Percentiles rank a stretch among this genome's conserved stretches.
phyloP scores from a whole-genome alignment of 2,888 invertebrate genomes.

The Pasiphila rectangulata region DNA sequence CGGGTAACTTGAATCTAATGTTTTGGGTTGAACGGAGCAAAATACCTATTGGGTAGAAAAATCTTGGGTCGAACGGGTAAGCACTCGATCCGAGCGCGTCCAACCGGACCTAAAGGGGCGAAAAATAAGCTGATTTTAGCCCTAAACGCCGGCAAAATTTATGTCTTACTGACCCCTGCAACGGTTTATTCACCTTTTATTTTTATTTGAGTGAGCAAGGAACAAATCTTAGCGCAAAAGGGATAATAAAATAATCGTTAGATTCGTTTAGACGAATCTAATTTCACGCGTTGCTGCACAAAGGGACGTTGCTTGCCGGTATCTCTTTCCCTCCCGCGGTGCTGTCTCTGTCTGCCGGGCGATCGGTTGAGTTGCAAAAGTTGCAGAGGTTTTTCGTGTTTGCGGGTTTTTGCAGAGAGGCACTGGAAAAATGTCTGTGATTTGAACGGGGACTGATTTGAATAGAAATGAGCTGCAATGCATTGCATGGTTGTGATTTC shows the following conservation, averaged over 20 bases:
- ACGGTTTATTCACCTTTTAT: slow-evolving; percentile 79
- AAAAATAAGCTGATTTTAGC: slow-evolving; percentile 72
- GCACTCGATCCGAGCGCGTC: slow-evolving; percentile 41
- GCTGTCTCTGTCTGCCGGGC: slow-evolving; percentile 53
- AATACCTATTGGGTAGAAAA: too few species aligned
- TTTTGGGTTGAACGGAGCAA: too few species aligned
- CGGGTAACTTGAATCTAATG: too few species aligned
- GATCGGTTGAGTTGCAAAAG: slow-evolving; percentile 55
- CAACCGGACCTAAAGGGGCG: slow-evolving; percentile 64
- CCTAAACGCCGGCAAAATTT: slow-evolving; percentile 70
- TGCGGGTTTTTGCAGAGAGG: slow-evolving; percentile 55
- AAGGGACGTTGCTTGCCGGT: slow-evolving; percentile 68
- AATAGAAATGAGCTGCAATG: background rate
- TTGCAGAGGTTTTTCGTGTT: slow-evolving; percentile 64
- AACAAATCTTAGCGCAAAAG: slow-evolving; percentile 81
- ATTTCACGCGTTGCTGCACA: slow-evolving; percentile 78
- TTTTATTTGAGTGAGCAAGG: slow-evolving; percentile 81
- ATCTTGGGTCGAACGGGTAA: too few species aligned
- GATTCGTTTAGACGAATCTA: slow-evolving; percentile 80
- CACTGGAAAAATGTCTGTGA: slow-evolving; percentile 19
- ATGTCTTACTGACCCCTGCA: slow-evolving; percentile 71
- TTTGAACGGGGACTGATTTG: slow-evolving; percentile 20
- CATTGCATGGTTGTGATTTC: background rate
- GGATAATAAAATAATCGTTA: slow-evolving; percentile 82
- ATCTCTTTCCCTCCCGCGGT: slow-evolving; percentile 45